Conservation (phyloP, 1,140 invertebrate genomes). For the Pachyrhynchus sulphureomaculatus region DNA sequence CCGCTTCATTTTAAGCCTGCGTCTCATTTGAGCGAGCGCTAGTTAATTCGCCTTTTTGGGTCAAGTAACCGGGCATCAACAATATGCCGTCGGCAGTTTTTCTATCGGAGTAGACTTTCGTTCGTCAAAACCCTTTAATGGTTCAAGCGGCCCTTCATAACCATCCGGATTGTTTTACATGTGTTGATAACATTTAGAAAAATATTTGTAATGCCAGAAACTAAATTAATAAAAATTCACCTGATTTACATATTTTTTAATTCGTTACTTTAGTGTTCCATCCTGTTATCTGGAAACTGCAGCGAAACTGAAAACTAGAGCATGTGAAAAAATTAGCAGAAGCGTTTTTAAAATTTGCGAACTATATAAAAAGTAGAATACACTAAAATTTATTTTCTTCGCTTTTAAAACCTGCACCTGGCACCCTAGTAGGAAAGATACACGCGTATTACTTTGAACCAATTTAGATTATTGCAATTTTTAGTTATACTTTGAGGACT, state of each 20-base stretch:
- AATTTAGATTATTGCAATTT: slow-evolving; percentile 20
- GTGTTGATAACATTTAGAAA: background rate
- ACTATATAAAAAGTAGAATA: slow-evolving; percentile 22
- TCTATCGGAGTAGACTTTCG: too few species aligned
- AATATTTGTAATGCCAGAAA: background rate
- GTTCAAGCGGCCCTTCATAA: too few species aligned
- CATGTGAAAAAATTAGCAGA: slow-evolving; percentile 18
- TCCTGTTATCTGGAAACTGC: slow-evolving; percentile 10
- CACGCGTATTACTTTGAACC: slow-evolving; percentile 15
- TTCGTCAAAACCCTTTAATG: too few species aligned
- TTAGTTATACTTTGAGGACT: too few species aligned
- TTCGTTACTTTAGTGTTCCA: slow-evolving; percentile 9
- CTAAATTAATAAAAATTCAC: slow-evolving; percentile 1
- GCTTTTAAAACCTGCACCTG: slow-evolving; percentile 24
- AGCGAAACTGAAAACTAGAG: slow-evolving; percentile 13
- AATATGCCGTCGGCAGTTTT: too few species aligned
- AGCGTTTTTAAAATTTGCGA: slow-evolving; percentile 21
- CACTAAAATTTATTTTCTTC: slow-evolving; percentile 26
- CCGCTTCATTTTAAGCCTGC: too few species aligned
- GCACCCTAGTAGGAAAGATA: slow-evolving; percentile 12
- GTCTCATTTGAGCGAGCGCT: too few species aligned
- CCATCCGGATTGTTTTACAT: too few species aligned
- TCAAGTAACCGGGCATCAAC: too few species aligned
- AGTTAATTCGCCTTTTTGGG: too few species aligned
- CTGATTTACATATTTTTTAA: slow-evolving; percentile 12